A percentile compares a stretch with the other conserved stretches of the same genome.
Conservation (phyloP, 2,113 vertebrate species). For the Hystrix cristata region DNA sequence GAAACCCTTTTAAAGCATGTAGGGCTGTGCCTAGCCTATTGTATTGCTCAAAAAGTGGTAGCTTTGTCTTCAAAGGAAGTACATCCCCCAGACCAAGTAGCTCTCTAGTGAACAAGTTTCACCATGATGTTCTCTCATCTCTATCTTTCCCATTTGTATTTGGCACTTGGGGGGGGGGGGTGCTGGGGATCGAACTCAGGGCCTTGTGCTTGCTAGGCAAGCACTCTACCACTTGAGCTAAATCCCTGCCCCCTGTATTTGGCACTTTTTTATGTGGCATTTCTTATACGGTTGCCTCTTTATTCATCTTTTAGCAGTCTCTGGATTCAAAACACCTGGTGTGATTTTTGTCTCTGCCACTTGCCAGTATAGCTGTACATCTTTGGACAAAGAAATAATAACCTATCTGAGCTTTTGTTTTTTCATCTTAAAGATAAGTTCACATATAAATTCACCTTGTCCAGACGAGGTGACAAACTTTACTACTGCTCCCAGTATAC, state of each 20-base stretch:
- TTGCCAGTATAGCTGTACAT: not conserved
- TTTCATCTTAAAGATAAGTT: not conserved
- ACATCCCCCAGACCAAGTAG: not conserved
- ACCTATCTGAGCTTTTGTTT: not conserved
- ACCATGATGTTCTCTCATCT: not conserved
- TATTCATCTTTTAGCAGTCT: not conserved
- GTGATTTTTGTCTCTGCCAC: slow-evolving; percentile 10
- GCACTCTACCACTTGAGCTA: too few species aligned
- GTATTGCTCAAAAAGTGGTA: not conserved
- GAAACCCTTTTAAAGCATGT: not conserved
- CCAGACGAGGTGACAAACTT: not conserved
- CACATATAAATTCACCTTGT: not conserved
- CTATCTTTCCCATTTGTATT: not conserved
- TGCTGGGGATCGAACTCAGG: too few species aligned
- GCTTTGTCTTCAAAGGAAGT: not conserved
- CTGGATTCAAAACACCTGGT: slow-evolving; percentile 10
- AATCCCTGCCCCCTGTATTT: not conserved
- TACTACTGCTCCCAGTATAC: not conserved
- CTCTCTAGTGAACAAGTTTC: not conserved
- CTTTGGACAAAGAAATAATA: slow-evolving; percentile 18
- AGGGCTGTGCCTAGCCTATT: not conserved
- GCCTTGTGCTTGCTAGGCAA: too few species aligned
- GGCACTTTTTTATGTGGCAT: not conserved
- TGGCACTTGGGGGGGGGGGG: not conserved
- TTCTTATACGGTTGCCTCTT: slow-evolving; percentile 2